Evolutionary conservation across 2,888 invertebrate species (phyloP), one percentile per base, ranked within the genome.

Genomic region (Brachyptera putata): DNA sequence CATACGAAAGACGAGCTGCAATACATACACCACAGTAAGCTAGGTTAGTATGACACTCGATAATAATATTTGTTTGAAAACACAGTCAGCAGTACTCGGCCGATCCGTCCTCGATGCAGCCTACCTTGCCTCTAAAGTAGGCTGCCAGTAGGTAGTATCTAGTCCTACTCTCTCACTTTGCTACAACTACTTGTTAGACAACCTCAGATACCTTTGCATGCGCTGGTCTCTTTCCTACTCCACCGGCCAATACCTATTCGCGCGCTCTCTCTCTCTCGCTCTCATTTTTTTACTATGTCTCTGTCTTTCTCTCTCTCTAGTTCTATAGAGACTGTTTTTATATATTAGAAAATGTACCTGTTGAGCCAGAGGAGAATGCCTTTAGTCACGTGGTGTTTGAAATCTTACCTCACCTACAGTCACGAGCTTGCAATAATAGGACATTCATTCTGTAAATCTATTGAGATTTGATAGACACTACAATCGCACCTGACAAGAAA

Each of bases 401-500:
- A 53, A 53, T 53, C 53, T 53, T 53, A 53, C 53, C 53, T 53
- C 30, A 53, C 53, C 53, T 53, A 50, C 30, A 50, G 50, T 50
- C 53, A 53, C 53, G 53, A 53, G 9, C 34, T 7, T 16, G 18
- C 30, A 34, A 21, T 36, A 30, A 26, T 36, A 18, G 53, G 13
- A 14, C 53, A 53, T 53, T 30, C 7, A 30, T 7, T 30, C 39
- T 14, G 39, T n/a, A 16, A 37, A 37, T 37, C n/a, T n/a, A n/a
- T n/a, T n/a, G n/a, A n/a, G n/a, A n/a, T n/a, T n/a, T n/a, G n/a
- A n/a, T n/a, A n/a, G n/a, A n/a, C n/a, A n/a, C n/a, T n/a, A n/a
- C n/a, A n/a, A n/a, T n/a, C n/a, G n/a, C n/a, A n/a, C n/a, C n/a
- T n/a, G n/a, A n/a, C n/a, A n/a, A n/a, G n/a, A n/a, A n/a, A n/a